Conservation (phyloP, 2,888 invertebrate genomes). For the Megamerina dolium region DNA sequence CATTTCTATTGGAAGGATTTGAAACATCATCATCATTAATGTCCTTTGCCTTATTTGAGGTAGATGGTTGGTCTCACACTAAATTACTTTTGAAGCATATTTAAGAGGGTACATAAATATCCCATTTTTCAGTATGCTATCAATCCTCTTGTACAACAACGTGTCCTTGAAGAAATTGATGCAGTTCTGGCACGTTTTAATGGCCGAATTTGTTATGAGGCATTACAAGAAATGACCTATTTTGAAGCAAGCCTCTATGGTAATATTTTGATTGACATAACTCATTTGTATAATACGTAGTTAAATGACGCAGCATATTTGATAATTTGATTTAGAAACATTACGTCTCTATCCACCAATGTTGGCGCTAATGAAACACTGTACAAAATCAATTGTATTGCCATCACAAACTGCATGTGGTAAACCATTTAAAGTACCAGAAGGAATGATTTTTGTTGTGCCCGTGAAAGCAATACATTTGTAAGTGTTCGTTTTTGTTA, state of each 20-base stretch:
- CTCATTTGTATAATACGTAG: neutral
- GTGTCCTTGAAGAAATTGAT: constrained; percentile 30
- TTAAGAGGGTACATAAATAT: no score
- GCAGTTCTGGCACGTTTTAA: constrained; percentile 21
- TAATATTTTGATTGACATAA: constrained; percentile 7
- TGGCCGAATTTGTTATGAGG: constrained; percentile 23
- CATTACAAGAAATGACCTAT: constrained; percentile 28
- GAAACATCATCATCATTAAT: constrained; percentile 37
- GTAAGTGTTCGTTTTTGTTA: no score
- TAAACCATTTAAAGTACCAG: constrained; percentile 11
- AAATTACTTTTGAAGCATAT: neutral
- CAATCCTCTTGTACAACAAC: constrained; percentile 24
- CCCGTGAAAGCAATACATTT: constrained; percentile 37
- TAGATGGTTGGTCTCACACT: constrained; percentile 4
- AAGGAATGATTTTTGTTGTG: constrained; percentile 29
- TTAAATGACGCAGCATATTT: neutral
- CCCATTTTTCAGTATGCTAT: constrained; percentile 20
- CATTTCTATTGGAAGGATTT: constrained; percentile 36
- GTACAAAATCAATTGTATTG: constrained; percentile 28
- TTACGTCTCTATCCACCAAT: constrained; percentile 36
- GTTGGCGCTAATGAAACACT: constrained; percentile 34
- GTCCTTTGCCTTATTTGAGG: constrained; percentile 34
- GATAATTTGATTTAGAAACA: constrained; percentile 23
- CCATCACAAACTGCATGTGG: constrained; percentile 23
- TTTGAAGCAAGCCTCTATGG: constrained; percentile 32